phyloP scores from a whole-genome alignment of 1,140 invertebrate species.

The Drosophila carrolli region DNA sequence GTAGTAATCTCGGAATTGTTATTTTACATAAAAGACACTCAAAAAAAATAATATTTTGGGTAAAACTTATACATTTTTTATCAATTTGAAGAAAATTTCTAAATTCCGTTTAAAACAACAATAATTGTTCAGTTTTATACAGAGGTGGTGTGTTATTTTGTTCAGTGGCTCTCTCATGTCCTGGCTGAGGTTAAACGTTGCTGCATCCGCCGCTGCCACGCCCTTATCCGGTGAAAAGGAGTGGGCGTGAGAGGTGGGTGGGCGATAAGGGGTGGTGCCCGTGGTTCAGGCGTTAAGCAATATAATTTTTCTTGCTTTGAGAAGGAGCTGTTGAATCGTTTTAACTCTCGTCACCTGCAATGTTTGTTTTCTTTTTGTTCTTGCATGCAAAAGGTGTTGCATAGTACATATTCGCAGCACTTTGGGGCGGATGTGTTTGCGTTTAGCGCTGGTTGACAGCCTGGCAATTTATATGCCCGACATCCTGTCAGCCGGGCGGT shows the following conservation, averaged over 20 bases:
- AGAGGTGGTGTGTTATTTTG: neutral
- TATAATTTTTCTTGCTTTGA: slow-evolving; percentile 75
- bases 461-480: slow-evolving; percentile 70
- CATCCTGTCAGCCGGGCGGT: slow-evolving; percentile 43
- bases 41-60: too few species aligned
- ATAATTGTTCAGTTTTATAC: too few species aligned
- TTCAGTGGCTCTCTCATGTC: slow-evolving; percentile 5
- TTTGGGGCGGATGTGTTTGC: slow-evolving; percentile 67
- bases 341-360: slow-evolving; percentile 78
- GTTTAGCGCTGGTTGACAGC: slow-evolving; percentile 71
- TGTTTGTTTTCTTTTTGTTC: slow-evolving; percentile 53
- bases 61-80: too few species aligned
- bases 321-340: slow-evolving; percentile 80
- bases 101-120: too few species aligned
- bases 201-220: slow-evolving; percentile 60
- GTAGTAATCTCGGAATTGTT: too few species aligned
- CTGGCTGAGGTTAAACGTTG: slow-evolving; percentile 59
- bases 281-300: slow-evolving; percentile 61
- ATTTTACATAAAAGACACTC: too few species aligned
- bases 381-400: slow-evolving; percentile 50
- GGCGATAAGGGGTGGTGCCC: neutral
- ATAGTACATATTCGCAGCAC: slow-evolving; percentile 26
- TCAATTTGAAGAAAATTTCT: too few species aligned
- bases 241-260: neutral
- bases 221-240: slow-evolving; percentile 35